Evolutionary conservation across 1,140 invertebrate species (phyloP).

Genomic region (Drosophila kepulauana): DNA sequence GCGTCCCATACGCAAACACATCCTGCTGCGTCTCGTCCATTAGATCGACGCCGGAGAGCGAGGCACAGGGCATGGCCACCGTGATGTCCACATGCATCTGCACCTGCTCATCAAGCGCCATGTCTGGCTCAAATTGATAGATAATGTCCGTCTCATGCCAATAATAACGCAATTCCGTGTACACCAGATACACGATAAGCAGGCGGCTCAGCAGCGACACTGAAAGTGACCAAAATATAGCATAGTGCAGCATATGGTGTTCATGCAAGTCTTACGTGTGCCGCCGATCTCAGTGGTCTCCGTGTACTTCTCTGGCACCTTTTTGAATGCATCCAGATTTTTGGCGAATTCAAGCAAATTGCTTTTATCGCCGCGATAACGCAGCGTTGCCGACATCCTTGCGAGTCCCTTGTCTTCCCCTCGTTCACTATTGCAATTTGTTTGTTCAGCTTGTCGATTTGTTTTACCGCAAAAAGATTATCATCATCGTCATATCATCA

Average conservation of each 20-base stretch:
- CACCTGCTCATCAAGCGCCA: constrained; percentile 94
- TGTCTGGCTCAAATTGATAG: constrained; percentile 96
- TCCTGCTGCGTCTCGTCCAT: constrained; percentile 97
- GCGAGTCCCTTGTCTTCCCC: neutral
- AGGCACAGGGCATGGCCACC: constrained; percentile 96
- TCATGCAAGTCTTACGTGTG: constrained; percentile 87
- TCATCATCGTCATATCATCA: constrained; percentile 32
- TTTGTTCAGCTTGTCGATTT: constrained; percentile 7
- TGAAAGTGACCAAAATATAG: constrained; percentile 70
- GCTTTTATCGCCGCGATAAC: constrained; percentile 87
- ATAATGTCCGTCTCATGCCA: constrained; percentile 92
- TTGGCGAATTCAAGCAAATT: constrained; percentile 90
- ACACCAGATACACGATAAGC: constrained; percentile 92
- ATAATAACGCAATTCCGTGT: constrained; percentile 94
- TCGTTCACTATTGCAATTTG: constrained; percentile 1
- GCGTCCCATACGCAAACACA: constrained; percentile 92
- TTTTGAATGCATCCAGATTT: constrained; percentile 95
- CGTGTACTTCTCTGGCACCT: constrained; percentile 93
- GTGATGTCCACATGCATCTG: constrained; percentile 97
- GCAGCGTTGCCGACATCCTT: constrained; percentile 82
- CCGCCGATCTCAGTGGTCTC: constrained; percentile 93
- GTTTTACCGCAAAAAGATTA: neutral
- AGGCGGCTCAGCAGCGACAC: constrained; percentile 93
- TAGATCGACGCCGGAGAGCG: constrained; percentile 94
- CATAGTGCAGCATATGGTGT: neutral